These are phyloP conservation scores for Ernsta delagoae DNA, from an alignment of 2,888 invertebrate species.

Conservation along the genomic window DNA sequence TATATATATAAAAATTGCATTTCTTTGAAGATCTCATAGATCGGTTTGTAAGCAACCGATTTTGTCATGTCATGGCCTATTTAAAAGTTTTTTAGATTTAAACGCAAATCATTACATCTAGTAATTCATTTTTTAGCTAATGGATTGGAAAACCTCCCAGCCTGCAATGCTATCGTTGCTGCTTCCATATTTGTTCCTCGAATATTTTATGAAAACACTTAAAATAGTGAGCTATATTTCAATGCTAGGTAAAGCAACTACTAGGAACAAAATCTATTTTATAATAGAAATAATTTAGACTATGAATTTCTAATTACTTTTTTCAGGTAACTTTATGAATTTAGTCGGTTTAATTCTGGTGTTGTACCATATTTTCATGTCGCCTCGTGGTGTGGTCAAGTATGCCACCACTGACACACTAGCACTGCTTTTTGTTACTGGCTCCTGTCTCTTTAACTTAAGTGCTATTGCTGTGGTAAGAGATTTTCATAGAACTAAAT, in stretches of 20 bases:
- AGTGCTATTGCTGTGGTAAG: constrained; percentile 61
- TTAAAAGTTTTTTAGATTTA: too few species aligned
- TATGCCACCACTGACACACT: constrained; percentile 42
- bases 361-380: constrained; percentile 51
- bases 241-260: constrained; percentile 52
- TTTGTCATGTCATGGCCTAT: too few species aligned
- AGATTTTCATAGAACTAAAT: background rate
- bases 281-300: too few species aligned
- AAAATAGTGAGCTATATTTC: constrained; percentile 62
- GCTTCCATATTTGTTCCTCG: constrained; percentile 58
- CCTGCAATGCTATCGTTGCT: constrained; percentile 51
- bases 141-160: constrained; percentile 55
- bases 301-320: too few species aligned
- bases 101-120: too few species aligned
- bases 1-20: too few species aligned
- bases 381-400: constrained; percentile 48
- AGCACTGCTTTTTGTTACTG: constrained; percentile 53
- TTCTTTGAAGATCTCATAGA: too few species aligned
- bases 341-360: constrained; percentile 52
- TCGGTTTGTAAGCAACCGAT: too few species aligned
- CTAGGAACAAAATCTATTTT: too few species aligned
- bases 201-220: constrained; percentile 58
- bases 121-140: constrained; percentile 59
- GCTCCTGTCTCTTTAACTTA: constrained; percentile 57
- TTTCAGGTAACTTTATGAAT: constrained; percentile 56